Percentiles rank a stretch among this genome's conserved stretches.
phyloP scores from a whole-genome alignment of 2,797 vertebrate genomes.

The Australoheros facetus region DNA sequence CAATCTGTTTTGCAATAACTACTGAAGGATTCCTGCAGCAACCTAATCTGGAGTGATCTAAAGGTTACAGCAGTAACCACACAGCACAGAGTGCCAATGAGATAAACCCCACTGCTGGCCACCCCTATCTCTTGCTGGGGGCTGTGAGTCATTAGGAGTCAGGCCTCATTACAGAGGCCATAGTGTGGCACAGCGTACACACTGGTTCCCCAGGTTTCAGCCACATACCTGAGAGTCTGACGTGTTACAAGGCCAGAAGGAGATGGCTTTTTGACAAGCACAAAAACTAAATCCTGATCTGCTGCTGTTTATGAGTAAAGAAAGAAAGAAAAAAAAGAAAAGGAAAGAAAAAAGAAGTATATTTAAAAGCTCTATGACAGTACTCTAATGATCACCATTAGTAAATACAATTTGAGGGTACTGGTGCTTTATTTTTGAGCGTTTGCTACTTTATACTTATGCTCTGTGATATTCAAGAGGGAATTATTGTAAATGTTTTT shows the following conservation, averaged over 20 bases:
- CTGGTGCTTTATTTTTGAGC: not conserved
- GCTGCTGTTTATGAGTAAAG: not conserved
- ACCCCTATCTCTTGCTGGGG: slow-evolving; percentile 53
- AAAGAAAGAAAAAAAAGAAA: no score
- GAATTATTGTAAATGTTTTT: not conserved
- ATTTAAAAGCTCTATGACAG: not conserved
- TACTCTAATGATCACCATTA: not conserved
- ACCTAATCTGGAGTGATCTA: slow-evolving; percentile 71
- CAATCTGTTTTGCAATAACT: slow-evolving; percentile 72
- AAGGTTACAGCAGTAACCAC: slow-evolving; percentile 73
- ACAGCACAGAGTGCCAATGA: slow-evolving; percentile 61
- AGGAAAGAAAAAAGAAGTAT: not conserved
- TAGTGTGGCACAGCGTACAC: slow-evolving; percentile 60
- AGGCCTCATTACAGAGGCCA: slow-evolving; percentile 73
- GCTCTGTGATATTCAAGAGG: not conserved
- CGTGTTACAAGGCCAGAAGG: slow-evolving; percentile 25
- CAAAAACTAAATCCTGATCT: slow-evolving; percentile 3
- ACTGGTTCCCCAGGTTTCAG: slow-evolving; percentile 41
- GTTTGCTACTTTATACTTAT: not conserved
- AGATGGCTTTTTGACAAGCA: slow-evolving; percentile 25
- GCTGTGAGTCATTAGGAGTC: slow-evolving; percentile 70
- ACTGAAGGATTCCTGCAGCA: slow-evolving; percentile 64
- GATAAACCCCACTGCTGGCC: slow-evolving; percentile 57
- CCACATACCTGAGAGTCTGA: slow-evolving; percentile 40
- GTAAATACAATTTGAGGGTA: not conserved